Evolutionary conservation across 1,140 invertebrate species (phyloP).

Genomic region (Drosophila santomea): DNA sequence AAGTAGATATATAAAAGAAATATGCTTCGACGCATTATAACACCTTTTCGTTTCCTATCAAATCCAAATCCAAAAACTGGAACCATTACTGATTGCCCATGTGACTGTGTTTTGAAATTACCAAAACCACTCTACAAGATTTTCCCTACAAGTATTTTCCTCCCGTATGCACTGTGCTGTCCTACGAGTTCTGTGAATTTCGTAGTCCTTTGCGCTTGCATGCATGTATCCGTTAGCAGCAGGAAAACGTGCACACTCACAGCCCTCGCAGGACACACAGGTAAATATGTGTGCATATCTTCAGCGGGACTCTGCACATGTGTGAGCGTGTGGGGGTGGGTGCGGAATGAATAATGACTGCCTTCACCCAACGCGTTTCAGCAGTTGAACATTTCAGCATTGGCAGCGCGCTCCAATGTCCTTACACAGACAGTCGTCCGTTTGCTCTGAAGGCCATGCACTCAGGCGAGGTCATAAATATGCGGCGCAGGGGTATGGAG

Average conservation of each 20-base stretch:
- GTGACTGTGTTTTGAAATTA: no score
- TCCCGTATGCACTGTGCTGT: neutral
- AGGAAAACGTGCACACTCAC: neutral
- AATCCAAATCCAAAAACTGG: no score
- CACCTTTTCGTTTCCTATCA: no score
- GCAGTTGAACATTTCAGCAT: slow-evolving; percentile 63
- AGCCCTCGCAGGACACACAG: slow-evolving; percentile 9
- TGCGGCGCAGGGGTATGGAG: slow-evolving; percentile 12
- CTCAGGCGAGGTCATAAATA: slow-evolving; percentile 76
- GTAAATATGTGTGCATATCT: slow-evolving; percentile 33
- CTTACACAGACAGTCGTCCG: slow-evolving; percentile 48
- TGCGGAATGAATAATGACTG: slow-evolving; percentile 74
- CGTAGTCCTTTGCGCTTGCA: slow-evolving; percentile 6
- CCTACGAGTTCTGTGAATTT: slow-evolving; percentile 7
- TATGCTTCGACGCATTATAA: no score
- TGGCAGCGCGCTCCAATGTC: slow-evolving; percentile 71
- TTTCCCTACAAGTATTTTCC: neutral
- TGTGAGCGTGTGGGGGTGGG: slow-evolving; percentile 29
- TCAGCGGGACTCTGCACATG: neutral
- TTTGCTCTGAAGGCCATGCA: slow-evolving; percentile 73
- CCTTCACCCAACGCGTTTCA: slow-evolving; percentile 35
- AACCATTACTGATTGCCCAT: no score
- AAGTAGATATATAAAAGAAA: no score
- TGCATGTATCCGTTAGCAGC: neutral
- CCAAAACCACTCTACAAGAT: no score